Base-by-base conservation (phyloP, 2,888 invertebrate species). In the Mechanitis messenoides region DNA sequence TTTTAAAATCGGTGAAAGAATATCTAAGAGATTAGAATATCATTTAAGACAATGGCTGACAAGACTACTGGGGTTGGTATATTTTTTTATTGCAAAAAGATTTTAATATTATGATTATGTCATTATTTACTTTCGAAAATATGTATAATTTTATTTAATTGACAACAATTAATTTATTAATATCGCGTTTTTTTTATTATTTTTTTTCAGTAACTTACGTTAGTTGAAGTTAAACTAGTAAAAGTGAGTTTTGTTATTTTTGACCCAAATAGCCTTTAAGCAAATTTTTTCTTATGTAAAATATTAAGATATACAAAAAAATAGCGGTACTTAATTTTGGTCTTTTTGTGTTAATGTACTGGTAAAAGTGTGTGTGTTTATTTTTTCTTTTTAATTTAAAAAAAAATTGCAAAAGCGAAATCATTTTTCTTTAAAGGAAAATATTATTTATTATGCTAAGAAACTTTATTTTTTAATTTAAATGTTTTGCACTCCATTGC, bases 51-150 rank as follows among this genome's bases (percentile, higher is more conserved):
- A 60, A 77, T 80, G 79, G 77, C 80, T 68, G 69, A 66, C 56
- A 83, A 81, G 75, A 59, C 70, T 33, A 50, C 73, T 11, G 74
- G 60, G 82, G 83, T 83, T 70, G 59, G 81, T 82, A 77, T 69
- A 56, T 54, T 55, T 61, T 70, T 63, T 50, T 33, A 56, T 55
- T 55, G 42, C 38, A 50, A 35, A 55, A 33, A 9, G 42, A 46
- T 20, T 57, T 20, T 42, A 42, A 42, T 42, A 31, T 50, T 31
- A 28, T 47, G 5, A 31, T 6, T 50, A 31, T 47, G 50, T 50
- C 50, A 7, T 28, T 31, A 28, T 9, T 11, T 50, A 50, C 50
- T 50, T 50, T 50, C 50, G 31, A 50, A 50, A 50, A 9, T 42
- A 42, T 42, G 4, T 38, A 4, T 7, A 38, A 38, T 38, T 38